phyloP scores from a whole-genome alignment of 2,888 invertebrate genomes.

The Deilephila porcellus region DNA sequence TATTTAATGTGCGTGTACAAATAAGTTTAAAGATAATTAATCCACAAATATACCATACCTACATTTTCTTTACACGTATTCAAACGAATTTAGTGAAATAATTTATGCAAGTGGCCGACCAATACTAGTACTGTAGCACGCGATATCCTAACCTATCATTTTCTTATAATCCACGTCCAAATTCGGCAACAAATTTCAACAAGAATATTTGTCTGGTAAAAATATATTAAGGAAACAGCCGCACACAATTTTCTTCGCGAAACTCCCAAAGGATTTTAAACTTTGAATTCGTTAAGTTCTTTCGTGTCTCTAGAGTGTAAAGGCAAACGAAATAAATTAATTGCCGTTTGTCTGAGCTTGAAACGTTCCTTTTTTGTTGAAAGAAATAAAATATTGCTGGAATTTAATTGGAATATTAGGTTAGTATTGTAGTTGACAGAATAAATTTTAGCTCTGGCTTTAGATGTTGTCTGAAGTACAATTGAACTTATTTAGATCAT shows the following conservation, averaged over 20 bases:
- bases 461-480: too few relatives aligned
- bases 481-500: too few relatives aligned
- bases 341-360: constrained; percentile 6
- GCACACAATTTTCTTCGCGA: background rate
- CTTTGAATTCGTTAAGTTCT: constrained; percentile 3
- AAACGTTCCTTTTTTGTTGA: background rate
- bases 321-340: constrained; percentile 3
- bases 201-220: background rate
- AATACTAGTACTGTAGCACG: background rate
- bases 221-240: background rate
- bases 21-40: background rate
- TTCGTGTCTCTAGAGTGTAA: constrained; percentile 3
- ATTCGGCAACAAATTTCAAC: background rate
- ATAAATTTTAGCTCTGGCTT: too few relatives aligned
- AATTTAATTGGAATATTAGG: background rate
- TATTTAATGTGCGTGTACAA: background rate
- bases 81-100: background rate
- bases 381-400: background rate
- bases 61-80: background rate
- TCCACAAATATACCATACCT: background rate
- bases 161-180: too few relatives aligned
- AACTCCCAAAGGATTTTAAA: constrained; percentile 6
- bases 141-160: background rate
- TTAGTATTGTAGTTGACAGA: background rate
- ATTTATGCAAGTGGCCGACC: background rate